Conservation (phyloP, 2,113 vertebrate species). For the Solea senegalensis region DNA sequence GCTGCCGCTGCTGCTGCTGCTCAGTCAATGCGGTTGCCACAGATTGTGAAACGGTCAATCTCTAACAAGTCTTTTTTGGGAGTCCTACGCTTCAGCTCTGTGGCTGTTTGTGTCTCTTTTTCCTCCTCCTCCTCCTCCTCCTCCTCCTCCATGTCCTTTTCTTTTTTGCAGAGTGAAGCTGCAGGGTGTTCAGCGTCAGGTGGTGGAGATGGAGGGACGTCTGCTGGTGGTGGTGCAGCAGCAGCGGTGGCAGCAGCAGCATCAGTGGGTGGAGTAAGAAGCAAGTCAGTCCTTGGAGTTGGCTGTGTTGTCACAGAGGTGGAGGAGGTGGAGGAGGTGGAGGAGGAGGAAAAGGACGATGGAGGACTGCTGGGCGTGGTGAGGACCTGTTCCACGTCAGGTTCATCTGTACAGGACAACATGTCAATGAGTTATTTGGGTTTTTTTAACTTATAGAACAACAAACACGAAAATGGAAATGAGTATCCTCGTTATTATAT, state of each 20-base stretch:
- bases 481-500: too few relatives aligned
- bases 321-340: constrained; percentile 73
- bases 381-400: constrained; percentile 70
- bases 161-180: constrained; percentile 83
- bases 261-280: constrained; percentile 5
- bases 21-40: constrained; percentile 96
- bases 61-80: constrained; percentile 93
- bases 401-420: constrained; percentile 69
- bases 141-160: constrained; percentile 76
- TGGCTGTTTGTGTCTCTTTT: constrained; percentile 75
- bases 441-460: too few relatives aligned
- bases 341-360: neutral
- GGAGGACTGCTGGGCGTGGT: constrained; percentile 22
- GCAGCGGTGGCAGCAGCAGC: neutral
- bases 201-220: constrained; percentile 29
- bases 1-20: neutral
- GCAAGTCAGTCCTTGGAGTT: constrained; percentile 77
- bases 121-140: constrained; percentile 82
- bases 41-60: constrained; percentile 98
- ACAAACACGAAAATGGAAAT: too few relatives aligned
- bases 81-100: constrained; percentile 86
- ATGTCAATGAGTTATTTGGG: too few relatives aligned
- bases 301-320: constrained; percentile 88
- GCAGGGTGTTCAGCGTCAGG: constrained; percentile 73
- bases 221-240: constrained; percentile 2